Base-by-base conservation (phyloP, 2,113 vertebrate species). In the Toxotes jaculatrix region DNA sequence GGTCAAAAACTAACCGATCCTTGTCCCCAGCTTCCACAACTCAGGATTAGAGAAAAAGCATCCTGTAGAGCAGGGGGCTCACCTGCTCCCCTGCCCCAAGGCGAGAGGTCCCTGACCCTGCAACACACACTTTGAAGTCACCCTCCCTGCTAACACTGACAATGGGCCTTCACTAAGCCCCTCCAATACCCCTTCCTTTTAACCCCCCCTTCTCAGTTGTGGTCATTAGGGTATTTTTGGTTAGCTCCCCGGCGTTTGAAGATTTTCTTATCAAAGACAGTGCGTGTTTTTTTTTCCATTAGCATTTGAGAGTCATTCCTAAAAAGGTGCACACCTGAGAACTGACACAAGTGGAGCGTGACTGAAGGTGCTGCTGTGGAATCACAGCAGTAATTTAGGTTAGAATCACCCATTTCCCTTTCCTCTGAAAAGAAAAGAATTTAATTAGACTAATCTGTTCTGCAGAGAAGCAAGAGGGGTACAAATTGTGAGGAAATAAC, bases 41-140 rank as follows among this genome's bases (percentile, higher is more conserved):
- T 31, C 6, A 59, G 75, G 82, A 88, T 84, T 64, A 87, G 7
- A 75, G 57, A 61, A 38, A 66, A 73, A 8, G 45, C 53, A 14
- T 73, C 19, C 49, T 34, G 31, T 59, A 56, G 81, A 32, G 27
- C 38, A 70, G 53, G 42, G 78, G 32, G 45, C 66, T 66, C 67
- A 84, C 77, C 82, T 86, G 47, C 59, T 64, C 56, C 16, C 42
- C 19, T 79, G 82, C 74, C 90, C 82, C 53, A 49, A 66, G 82
- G 77, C 71, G 9, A 78, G 47, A 82, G 83, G 62, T 65, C 60
- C 64, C 43, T 74, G 38, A 85, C 79, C 86, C 86, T 36, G 51
- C 62, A 75, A 47, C 64, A 88, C 51, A 56, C 65, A 74, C 92
- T 93, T 93, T 93, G 83, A 92, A 92, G 85, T 79, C 75, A 32